A percentile compares a stretch with the other conserved stretches of the same genome.
These are phyloP conservation scores for Brachyrhaphis roseni DNA, from an alignment of 2,797 vertebrate species.

Conservation along the genomic window DNA sequence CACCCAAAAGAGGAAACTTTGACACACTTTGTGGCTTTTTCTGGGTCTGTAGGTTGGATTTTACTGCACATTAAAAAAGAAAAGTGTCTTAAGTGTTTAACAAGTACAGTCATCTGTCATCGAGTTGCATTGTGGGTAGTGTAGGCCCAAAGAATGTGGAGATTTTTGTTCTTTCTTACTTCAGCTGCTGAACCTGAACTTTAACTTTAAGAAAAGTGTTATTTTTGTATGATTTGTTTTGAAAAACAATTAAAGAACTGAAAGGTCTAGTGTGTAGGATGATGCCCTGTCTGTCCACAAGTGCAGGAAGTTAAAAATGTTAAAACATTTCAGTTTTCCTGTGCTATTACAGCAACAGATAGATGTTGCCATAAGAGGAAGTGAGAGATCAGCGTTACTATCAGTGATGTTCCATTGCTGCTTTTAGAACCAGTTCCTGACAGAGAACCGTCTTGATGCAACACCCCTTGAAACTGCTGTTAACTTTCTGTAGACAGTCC, in stretches of 20 bases:
- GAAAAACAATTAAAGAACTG: too few species aligned
- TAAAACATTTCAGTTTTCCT: background rate
- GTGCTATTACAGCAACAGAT: background rate
- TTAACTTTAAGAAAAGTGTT: background rate
- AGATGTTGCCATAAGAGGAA: background rate
- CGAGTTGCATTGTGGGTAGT: background rate
- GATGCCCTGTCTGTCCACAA: background rate
- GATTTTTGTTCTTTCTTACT: background rate
- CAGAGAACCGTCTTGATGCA: background rate
- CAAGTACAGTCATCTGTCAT: background rate
- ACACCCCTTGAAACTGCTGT: background rate
- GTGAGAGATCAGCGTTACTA: background rate
- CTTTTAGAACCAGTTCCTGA: background rate
- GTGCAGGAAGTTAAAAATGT: background rate
- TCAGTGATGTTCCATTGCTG: background rate
- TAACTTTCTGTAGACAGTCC: background rate
- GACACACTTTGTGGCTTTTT: background rate
- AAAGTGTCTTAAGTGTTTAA: background rate
- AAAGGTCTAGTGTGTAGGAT: background rate
- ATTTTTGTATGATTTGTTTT: background rate
- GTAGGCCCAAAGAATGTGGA: background rate
- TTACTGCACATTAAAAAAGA: background rate
- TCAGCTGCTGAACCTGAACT: background rate
- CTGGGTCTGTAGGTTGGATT: background rate
- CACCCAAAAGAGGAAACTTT: conserved; percentile 8